A percentile compares a stretch with the other conserved stretches of the same genome.
These are phyloP conservation scores for Quadroppia sp. DNA, from an alignment of 2,888 invertebrate genomes.

Conservation along the genomic window DNA sequence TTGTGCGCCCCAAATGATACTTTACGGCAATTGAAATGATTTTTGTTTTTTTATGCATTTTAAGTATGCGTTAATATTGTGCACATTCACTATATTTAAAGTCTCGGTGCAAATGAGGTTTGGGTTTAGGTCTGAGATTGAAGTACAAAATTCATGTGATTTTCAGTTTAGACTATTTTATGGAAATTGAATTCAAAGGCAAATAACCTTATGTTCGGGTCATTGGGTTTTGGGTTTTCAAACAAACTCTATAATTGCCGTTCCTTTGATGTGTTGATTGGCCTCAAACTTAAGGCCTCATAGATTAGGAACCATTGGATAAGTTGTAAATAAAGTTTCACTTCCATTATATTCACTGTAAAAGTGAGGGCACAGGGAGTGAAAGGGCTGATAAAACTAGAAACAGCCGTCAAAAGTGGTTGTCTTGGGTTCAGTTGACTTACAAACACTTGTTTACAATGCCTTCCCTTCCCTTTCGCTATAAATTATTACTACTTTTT, in stretches of 20 bases:
- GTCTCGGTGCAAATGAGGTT: slow-evolving; percentile 2
- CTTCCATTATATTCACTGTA: not conserved
- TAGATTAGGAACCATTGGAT: not conserved
- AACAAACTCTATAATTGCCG: not conserved
- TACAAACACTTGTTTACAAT: slow-evolving; percentile 8
- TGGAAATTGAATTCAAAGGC: slow-evolving; percentile 24
- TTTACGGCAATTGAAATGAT: slow-evolving; percentile 31
- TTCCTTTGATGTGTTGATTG: not conserved
- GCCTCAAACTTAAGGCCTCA: not conserved
- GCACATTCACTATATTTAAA: not conserved
- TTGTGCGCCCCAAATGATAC: slow-evolving; percentile 35
- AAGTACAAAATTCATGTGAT: not conserved
- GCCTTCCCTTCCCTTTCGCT: slow-evolving; percentile 22
- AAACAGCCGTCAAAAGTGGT: slow-evolving; percentile 17
- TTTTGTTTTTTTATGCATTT: not conserved
- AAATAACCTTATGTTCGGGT: slow-evolving; percentile 32
- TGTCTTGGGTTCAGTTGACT: slow-evolving; percentile 1
- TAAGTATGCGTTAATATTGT: not conserved
- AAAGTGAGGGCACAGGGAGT: not conserved
- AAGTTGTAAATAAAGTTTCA: not conserved
- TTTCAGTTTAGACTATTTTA: not conserved
- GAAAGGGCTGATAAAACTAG: slow-evolving; percentile 8
- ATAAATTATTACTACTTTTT: not conserved
- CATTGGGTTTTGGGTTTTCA: slow-evolving; percentile 8
- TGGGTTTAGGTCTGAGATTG: slow-evolving; percentile 9